Evolutionary conservation across 2,888 invertebrate species (phyloP).

Genomic region (Cantharis nigra): DNA sequence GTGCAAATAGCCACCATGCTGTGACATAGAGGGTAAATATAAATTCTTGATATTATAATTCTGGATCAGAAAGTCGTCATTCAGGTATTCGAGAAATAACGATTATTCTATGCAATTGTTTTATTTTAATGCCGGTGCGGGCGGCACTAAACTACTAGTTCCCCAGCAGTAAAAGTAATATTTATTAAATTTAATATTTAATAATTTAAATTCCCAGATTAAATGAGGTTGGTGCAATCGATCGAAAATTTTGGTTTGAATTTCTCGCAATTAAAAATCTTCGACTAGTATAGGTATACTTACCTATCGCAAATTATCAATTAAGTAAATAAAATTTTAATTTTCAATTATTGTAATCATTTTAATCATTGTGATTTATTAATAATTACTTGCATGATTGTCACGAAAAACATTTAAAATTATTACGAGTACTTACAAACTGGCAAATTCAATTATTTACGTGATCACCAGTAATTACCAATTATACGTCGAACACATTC

Average conservation of each 20-base stretch:
- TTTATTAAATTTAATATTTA: no score
- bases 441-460: background rate
- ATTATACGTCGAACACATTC: background rate
- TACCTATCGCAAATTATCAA: background rate
- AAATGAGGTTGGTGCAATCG: no score
- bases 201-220: no score
- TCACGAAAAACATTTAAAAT: background rate
- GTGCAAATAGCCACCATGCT: no score
- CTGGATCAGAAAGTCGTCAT: no score
- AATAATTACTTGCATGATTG: background rate
- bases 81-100: no score
- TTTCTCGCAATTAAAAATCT: background rate
- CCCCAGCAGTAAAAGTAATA: no score
- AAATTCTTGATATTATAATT: no score
- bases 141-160: no score
- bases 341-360: background rate
- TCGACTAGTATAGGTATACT: background rate
- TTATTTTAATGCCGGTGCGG: no score
- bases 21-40: no score
- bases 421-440: background rate
- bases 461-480: background rate
- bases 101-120: no score
- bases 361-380: background rate
- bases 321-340: background rate
- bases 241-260: background rate